Evolutionary conservation across 2,888 invertebrate species (phyloP).

Genomic region (Halictus quadricinctus): DNA sequence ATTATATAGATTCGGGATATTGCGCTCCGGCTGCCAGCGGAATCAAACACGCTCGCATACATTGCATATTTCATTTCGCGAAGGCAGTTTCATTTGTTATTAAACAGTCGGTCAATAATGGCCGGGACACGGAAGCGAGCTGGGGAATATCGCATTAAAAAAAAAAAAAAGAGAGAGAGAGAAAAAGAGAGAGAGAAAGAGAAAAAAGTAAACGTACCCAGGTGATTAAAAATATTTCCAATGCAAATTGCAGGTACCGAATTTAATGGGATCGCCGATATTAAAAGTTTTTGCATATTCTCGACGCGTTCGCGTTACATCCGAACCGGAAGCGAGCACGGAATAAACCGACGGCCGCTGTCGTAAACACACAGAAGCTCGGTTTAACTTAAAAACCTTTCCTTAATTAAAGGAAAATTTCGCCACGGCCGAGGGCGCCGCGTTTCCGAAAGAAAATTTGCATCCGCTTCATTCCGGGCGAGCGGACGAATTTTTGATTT

Average conservation of each 20-base stretch:
- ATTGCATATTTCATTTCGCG: constrained; percentile 5
- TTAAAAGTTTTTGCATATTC: constrained; percentile 21
- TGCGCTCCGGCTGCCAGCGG: neutral
- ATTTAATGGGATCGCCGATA: constrained; percentile 7
- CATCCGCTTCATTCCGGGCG: neutral
- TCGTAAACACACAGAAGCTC: constrained; percentile 1
- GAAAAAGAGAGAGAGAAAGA: neutral
- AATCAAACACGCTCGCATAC: neutral
- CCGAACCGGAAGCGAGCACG: neutral
- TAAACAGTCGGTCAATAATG: constrained; percentile 12
- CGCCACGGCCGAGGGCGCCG: neutral
- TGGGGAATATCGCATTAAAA: neutral
- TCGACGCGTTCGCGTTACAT: neutral
- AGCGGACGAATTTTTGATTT: neutral
- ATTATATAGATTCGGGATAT: constrained; percentile 13
- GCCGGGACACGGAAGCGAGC: neutral
- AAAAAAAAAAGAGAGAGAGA: neutral
- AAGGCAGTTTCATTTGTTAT: constrained; percentile 31
- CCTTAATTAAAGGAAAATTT: constrained; percentile 15
- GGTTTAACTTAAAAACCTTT: neutral
- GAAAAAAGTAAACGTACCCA: neutral
- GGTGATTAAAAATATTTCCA: constrained; percentile 26
- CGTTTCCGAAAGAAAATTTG: constrained; percentile 2
- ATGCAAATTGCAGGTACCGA: constrained; percentile 21
- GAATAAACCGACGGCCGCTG: neutral